A percentile compares a stretch with the other conserved stretches of the same genome.
Evolutionary conservation across 2,797 vertebrate genomes (phyloP).

Genomic region (Rhyacichthys aspro): DNA sequence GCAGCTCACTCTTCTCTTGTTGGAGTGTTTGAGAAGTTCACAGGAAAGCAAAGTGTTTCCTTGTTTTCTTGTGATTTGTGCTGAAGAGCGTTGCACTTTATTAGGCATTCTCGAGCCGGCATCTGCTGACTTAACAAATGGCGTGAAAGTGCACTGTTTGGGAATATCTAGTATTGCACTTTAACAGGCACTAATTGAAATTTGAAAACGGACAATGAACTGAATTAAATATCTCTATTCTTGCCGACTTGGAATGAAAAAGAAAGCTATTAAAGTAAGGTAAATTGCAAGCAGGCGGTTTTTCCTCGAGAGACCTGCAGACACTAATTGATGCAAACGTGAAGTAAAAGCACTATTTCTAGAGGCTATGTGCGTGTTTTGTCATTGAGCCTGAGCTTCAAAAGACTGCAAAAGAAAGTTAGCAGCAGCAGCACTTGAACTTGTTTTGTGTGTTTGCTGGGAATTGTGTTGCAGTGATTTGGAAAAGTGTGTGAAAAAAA

Average conservation of each 20-base stretch:
- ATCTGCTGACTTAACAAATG: conserved; percentile 62
- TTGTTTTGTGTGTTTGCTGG: background rate
- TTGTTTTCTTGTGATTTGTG: conserved; percentile 21
- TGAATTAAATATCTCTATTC: conserved; percentile 52
- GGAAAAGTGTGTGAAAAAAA: background rate
- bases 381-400: background rate
- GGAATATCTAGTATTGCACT: conserved; percentile 52
- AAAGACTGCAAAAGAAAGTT: background rate
- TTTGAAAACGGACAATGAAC: conserved; percentile 45
- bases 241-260: conserved; percentile 42
- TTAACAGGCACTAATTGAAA: conserved; percentile 69
- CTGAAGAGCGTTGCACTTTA: conserved; percentile 43
- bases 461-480: background rate
- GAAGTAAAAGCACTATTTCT: conserved; percentile 3
- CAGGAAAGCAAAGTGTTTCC: conserved; percentile 13
- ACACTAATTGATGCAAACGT: conserved; percentile 5
- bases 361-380: conserved; percentile 9
- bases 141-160: conserved; percentile 43
- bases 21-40: conserved; percentile 8
- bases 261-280: conserved; percentile 39
- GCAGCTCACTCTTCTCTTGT: conserved; percentile 13
- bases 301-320: conserved; percentile 12
- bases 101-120: conserved; percentile 43
- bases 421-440: background rate
- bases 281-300: conserved; percentile 34